Evolutionary conservation across 2,888 invertebrate genomes (phyloP).

Genomic region (Conchocele bisecta): DNA sequence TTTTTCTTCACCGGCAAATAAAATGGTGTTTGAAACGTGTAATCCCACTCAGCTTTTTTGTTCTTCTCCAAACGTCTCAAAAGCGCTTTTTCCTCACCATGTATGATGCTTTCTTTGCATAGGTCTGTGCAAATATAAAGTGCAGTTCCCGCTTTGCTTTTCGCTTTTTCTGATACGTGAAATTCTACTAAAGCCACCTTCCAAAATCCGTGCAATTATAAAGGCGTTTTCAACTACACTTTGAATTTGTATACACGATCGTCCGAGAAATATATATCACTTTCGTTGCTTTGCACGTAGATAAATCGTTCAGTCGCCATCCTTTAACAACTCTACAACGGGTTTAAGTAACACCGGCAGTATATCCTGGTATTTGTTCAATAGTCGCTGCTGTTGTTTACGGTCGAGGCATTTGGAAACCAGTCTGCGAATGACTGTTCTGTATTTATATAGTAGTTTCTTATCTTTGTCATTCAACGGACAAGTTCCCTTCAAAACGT

Average conservation of each 20-base stretch:
- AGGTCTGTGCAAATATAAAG: constrained; percentile 35
- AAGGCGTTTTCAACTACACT: constrained; percentile 24
- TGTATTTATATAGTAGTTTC: constrained; percentile 13
- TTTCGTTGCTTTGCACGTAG: neutral
- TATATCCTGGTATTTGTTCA: constrained; percentile 6
- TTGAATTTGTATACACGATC: constrained; percentile 12
- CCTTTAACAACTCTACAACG: constrained; percentile 6
- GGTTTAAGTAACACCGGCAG: constrained; percentile 4
- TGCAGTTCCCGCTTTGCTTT: constrained; percentile 1
- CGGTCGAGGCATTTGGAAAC: neutral
- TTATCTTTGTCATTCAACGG: constrained; percentile 15
- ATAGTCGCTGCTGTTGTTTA: neutral
- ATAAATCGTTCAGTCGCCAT: too few relatives aligned
- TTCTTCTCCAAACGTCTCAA: constrained; percentile 33
- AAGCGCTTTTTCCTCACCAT: constrained; percentile 34
- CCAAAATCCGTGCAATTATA: constrained; percentile 19
- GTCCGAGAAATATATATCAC: neutral
- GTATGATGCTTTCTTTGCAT: constrained; percentile 44
- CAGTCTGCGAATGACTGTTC: constrained; percentile 21
- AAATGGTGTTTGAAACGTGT: constrained; percentile 15
- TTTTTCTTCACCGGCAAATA: constrained; percentile 40
- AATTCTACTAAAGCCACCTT: constrained; percentile 41
- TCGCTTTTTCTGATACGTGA: constrained; percentile 18
- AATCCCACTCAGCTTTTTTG: constrained; percentile 30
- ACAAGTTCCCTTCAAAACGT: constrained; percentile 31